Evolutionary conservation across 2,888 invertebrate genomes (phyloP).

Genomic region (Eilema caniola): DNA sequence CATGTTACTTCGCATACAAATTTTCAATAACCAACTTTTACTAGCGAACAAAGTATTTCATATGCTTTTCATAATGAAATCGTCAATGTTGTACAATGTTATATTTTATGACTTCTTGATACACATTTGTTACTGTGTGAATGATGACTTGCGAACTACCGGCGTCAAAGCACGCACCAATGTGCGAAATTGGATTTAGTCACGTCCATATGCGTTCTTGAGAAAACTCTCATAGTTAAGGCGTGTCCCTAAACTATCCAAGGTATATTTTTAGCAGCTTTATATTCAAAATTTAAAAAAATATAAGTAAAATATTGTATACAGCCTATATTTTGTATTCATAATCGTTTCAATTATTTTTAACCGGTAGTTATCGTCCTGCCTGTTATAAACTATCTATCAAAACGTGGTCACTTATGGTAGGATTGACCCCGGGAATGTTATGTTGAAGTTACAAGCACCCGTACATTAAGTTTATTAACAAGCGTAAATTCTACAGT

Average conservation of each 20-base stretch:
- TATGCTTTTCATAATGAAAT: conserved; percentile 2
- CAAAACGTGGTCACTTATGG: too few species aligned
- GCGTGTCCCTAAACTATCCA: neutral
- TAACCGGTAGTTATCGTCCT: too few species aligned
- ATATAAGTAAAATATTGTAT: neutral
- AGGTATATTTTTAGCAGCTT: neutral
- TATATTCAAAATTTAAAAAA: neutral
- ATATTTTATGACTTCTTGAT: neutral
- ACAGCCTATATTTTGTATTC: neutral
- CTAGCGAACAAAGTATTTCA: neutral
- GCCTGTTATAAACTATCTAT: too few species aligned
- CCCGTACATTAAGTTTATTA: too few species aligned
- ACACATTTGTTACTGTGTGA: neutral
- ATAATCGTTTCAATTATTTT: too few species aligned
- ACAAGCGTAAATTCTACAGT: too few species aligned
- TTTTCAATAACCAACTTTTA: neutral
- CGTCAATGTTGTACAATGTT: neutral
- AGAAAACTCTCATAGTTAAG: neutral
- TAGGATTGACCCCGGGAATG: too few species aligned
- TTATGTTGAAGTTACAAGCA: too few species aligned
- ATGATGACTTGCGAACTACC: conserved; percentile 1
- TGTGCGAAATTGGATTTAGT: neutral
- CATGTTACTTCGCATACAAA: conserved; percentile 4
- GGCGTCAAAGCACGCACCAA: neutral
- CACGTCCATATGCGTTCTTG: neutral